These are phyloP conservation scores for Drosophila nikananu DNA, from an alignment of 1,140 invertebrate species.

Conservation along the genomic window DNA sequence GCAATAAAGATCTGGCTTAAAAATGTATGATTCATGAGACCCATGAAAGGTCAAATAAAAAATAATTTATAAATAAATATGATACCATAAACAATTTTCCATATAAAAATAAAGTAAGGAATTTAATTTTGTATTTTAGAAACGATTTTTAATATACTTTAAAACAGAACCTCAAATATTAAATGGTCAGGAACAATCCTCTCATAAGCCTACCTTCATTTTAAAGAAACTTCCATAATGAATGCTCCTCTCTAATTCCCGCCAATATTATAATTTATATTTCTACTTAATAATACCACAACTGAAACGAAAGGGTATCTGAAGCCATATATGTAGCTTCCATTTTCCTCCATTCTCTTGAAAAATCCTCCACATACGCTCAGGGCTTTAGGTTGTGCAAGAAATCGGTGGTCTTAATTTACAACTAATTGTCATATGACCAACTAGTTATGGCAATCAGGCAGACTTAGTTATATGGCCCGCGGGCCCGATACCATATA, in stretches of 20 bases:
- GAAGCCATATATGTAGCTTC: background rate
- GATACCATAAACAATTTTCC: too few species aligned
- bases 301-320: background rate
- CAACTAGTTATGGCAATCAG: conserved; percentile 58
- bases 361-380: conserved; percentile 39
- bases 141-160: too few species aligned
- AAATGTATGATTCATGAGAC: background rate
- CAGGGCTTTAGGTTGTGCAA: conserved; percentile 26
- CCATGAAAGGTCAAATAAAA: too few species aligned
- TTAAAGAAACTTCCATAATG: too few species aligned
- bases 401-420: conserved; percentile 62
- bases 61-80: too few species aligned
- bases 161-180: too few species aligned
- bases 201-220: too few species aligned
- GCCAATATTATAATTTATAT: background rate
- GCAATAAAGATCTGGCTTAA: background rate
- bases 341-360: background rate
- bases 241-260: background rate
- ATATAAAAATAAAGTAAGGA: too few species aligned
- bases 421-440: conserved; percentile 83
- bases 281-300: background rate
- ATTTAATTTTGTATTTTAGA: too few species aligned
- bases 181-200: too few species aligned
- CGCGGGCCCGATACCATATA: conserved; percentile 24
- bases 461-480: conserved; percentile 65